Conservation (phyloP, 2,888 invertebrate genomes). For the Athalia cordata region DNA sequence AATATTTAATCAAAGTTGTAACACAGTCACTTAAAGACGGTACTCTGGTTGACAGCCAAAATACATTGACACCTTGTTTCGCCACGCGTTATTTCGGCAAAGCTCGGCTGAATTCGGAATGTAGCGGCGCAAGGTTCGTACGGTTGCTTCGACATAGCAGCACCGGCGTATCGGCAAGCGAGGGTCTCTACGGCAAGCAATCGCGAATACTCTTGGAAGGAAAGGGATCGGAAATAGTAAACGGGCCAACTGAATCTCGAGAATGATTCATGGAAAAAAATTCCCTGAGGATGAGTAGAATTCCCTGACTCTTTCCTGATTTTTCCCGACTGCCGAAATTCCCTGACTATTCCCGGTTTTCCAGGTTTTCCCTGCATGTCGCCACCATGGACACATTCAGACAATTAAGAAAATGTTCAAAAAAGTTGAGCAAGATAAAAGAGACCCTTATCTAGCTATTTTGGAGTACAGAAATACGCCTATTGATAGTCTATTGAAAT, state of each 20-base stretch:
- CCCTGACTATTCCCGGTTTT: conserved; percentile 20
- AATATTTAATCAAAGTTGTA: background rate
- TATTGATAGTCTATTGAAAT: too few relatives aligned
- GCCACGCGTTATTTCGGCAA: conserved; percentile 12
- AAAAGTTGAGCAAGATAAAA: too few relatives aligned
- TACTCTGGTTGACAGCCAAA: background rate
- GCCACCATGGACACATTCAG: conserved; percentile 4
- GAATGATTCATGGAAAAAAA: background rate
- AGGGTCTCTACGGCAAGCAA: background rate
- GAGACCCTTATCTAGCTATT: too few relatives aligned
- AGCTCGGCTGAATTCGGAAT: background rate
- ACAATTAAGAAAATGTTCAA: too few relatives aligned
- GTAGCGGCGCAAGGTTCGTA: background rate
- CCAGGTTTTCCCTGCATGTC: background rate
- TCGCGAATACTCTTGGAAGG: background rate
- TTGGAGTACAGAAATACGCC: too few relatives aligned
- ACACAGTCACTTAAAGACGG: background rate
- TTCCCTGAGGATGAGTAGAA: conserved; percentile 5
- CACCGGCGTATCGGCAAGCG: background rate
- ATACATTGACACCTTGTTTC: background rate
- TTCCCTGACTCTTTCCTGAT: conserved; percentile 17
- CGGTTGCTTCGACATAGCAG: background rate
- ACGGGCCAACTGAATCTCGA: background rate
- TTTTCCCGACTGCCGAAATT: conserved; percentile 9
- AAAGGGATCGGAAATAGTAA: background rate